Conservation (phyloP, 2,797 vertebrate species). For the Austrolebias charrua region DNA sequence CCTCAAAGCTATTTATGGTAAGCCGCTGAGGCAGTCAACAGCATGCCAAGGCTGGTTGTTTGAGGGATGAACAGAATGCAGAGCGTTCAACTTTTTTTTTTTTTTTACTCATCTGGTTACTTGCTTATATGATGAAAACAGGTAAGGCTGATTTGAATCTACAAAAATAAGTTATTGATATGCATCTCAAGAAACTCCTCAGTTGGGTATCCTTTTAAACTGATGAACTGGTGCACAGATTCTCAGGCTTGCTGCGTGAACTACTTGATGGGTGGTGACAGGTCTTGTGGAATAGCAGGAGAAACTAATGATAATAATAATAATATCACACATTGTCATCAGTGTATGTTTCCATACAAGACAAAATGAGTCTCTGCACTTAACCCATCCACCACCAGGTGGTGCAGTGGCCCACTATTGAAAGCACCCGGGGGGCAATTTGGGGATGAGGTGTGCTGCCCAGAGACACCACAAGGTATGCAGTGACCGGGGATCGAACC, state of each 20-base stretch:
- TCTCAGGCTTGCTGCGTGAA: conserved; percentile 4
- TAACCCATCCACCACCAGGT: no score
- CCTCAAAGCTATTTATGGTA: conserved; percentile 37
- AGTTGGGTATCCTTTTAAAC: conserved; percentile 6
- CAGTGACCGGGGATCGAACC: no score
- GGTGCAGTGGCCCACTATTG: no score
- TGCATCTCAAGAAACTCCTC: background rate
- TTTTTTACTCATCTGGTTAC: conserved; percentile 13
- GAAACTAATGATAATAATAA: conserved; percentile 2
- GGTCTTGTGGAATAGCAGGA: background rate
- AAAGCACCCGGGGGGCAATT: no score
- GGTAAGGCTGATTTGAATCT: conserved; percentile 7
- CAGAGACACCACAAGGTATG: no score
- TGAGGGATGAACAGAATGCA: conserved; percentile 29
- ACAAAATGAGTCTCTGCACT: no score
- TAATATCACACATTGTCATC: no score
- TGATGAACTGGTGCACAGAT: background rate
- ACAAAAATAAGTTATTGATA: conserved; percentile 1
- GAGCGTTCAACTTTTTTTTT: background rate
- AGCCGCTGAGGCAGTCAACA: conserved; percentile 20
- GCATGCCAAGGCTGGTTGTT: conserved; percentile 10
- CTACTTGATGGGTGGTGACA: conserved; percentile 1
- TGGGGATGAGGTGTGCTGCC: no score
- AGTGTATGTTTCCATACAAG: no score
- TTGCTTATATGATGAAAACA: background rate